phyloP scores from a whole-genome alignment of 2,888 invertebrate species.

The Tetragnatha montana region DNA sequence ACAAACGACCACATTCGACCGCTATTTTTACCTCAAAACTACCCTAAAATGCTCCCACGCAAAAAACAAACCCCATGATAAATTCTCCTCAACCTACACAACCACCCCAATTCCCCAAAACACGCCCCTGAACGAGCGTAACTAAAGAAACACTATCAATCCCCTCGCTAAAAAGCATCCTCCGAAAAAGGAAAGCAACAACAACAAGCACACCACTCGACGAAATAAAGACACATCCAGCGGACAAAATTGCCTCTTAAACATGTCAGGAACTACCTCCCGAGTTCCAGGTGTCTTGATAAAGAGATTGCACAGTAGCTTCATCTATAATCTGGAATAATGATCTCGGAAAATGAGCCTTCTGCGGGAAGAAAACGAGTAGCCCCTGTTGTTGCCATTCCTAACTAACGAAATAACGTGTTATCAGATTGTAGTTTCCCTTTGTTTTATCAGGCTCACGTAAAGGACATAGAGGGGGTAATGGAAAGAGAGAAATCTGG shows the following conservation, averaged over 20 bases:
- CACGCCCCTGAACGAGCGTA: too few relatives aligned
- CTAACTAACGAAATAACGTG: slow-evolving; percentile 65
- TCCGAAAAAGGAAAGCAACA: not conserved
- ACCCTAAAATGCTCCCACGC: too few relatives aligned
- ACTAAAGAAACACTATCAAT: not conserved
- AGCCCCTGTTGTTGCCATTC: slow-evolving; percentile 40
- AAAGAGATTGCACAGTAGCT: slow-evolving; percentile 50
- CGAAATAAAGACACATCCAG: slow-evolving; percentile 25
- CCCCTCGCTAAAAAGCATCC: not conserved
- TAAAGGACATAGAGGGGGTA: slow-evolving; percentile 8
- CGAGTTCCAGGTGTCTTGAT: slow-evolving; percentile 42
- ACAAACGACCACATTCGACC: too few relatives aligned
- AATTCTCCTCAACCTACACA: too few relatives aligned
- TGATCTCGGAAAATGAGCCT: slow-evolving; percentile 61
- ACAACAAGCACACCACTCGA: slow-evolving; percentile 13
- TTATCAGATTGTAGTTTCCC: slow-evolving; percentile 62
- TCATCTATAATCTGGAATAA: slow-evolving; percentile 63
- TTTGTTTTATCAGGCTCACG: slow-evolving; percentile 1
- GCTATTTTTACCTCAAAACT: too few relatives aligned
- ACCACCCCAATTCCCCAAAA: too few relatives aligned
- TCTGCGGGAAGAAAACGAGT: slow-evolving; percentile 11
- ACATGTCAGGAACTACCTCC: slow-evolving; percentile 44
- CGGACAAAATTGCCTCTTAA: slow-evolving; percentile 51
- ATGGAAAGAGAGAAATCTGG: slow-evolving; percentile 35
- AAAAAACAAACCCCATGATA: too few relatives aligned